phyloP scores from a whole-genome alignment of 2,888 invertebrate genomes.

The Drosophila heteroneura region DNA sequence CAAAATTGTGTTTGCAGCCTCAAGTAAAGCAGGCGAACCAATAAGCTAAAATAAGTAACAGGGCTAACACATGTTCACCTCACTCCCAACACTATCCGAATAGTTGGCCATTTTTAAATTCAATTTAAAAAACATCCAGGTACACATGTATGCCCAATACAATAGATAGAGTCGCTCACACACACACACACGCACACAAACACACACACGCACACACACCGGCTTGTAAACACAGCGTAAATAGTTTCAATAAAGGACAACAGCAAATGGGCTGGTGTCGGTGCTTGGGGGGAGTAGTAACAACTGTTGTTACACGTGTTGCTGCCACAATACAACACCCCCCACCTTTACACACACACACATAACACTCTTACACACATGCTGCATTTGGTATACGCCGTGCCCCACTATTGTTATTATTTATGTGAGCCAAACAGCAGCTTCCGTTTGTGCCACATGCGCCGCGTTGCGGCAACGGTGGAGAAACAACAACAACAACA shows the following conservation, averaged over 20 bases:
- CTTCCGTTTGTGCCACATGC: slow-evolving; percentile 82
- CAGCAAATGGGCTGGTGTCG: slow-evolving; percentile 2
- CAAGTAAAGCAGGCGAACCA: slow-evolving; percentile 36
- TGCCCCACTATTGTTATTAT: slow-evolving; percentile 73
- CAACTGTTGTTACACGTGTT: slow-evolving; percentile 72
- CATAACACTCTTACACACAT: background rate
- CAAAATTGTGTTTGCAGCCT: slow-evolving; percentile 13
- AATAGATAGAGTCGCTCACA: slow-evolving; percentile 44
- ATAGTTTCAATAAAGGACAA: slow-evolving; percentile 73
- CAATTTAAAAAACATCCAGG: slow-evolving; percentile 46
- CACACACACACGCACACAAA: slow-evolving; percentile 18
- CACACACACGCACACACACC: background rate
- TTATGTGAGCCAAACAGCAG: slow-evolving; percentile 81
- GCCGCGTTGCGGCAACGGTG: slow-evolving; percentile 58
- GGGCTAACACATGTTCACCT: slow-evolving; percentile 54
- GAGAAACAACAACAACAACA: slow-evolving; percentile 30
- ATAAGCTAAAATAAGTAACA: slow-evolving; percentile 51
- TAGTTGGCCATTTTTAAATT: slow-evolving; percentile 62
- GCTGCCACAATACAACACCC: slow-evolving; percentile 59
- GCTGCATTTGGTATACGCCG: slow-evolving; percentile 36
- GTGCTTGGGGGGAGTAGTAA: slow-evolving; percentile 7
- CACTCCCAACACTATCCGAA: slow-evolving; percentile 18
- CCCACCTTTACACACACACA: slow-evolving; percentile 1
- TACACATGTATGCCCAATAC: slow-evolving; percentile 45
- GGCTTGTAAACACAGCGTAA: slow-evolving; percentile 67